A percentile compares a stretch with the other conserved stretches of the same genome.
Conservation (phyloP, 2,888 invertebrate genomes). For the Thereva unica region DNA sequence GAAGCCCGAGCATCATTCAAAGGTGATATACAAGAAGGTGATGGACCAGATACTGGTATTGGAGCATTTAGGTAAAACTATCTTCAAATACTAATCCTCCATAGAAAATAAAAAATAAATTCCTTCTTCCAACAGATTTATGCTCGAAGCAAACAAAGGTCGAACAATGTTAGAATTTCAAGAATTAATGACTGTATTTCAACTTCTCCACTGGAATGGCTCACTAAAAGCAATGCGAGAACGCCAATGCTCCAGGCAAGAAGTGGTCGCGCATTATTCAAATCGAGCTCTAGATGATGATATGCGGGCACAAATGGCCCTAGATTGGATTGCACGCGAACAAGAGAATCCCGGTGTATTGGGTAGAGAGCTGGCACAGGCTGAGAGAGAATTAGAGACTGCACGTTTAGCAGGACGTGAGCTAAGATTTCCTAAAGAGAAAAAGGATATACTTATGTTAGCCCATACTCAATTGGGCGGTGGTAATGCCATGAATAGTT, state of each 20-base stretch:
- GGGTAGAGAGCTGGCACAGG: constrained; percentile 77
- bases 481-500: constrained; percentile 45
- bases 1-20: constrained; percentile 90
- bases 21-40: constrained; percentile 64
- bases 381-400: constrained; percentile 83
- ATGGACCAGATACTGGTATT: constrained; percentile 72
- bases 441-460: constrained; percentile 89
- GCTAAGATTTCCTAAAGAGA: constrained; percentile 92
- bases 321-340: constrained; percentile 89
- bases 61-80: constrained; percentile 66
- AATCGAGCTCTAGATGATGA: constrained; percentile 91
- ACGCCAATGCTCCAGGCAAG: constrained; percentile 90
- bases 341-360: constrained; percentile 77
- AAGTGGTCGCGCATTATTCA: constrained; percentile 91
- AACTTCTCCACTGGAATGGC: constrained; percentile 96
- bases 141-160: constrained; percentile 81
- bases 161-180: constrained; percentile 96
- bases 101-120: constrained; percentile 12
- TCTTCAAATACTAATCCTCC: constrained; percentile 13
- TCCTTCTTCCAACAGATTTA: constrained; percentile 62
- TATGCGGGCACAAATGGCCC: constrained; percentile 94
- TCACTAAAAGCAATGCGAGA: constrained; percentile 93
- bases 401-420: constrained; percentile 88
- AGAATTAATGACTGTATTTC: constrained; percentile 97
- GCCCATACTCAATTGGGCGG: constrained; percentile 80